These are phyloP conservation scores for Scophthalmus maximus DNA, from an alignment of 2,113 vertebrate genomes.

Conservation along the genomic window DNA sequence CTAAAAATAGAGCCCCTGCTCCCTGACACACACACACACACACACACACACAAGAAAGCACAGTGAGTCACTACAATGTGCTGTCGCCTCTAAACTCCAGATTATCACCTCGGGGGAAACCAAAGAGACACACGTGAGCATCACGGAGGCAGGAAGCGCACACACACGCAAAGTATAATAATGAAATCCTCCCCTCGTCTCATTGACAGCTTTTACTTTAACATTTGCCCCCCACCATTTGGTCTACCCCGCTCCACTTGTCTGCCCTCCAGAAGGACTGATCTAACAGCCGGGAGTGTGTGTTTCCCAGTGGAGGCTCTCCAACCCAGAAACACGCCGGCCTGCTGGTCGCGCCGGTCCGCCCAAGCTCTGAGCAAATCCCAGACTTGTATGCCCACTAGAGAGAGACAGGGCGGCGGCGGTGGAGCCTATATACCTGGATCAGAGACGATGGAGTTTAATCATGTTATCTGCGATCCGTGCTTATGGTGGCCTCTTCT, in stretches of 20 bases:
- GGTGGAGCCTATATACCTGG: slow-evolving; percentile 16
- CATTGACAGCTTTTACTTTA: slow-evolving; percentile 4
- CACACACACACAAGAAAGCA: not conserved
- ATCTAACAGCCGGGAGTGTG: slow-evolving; percentile 9
- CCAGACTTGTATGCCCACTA: slow-evolving; percentile 8
- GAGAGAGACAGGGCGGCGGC: slow-evolving; percentile 11
- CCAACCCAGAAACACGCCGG: slow-evolving; percentile 26
- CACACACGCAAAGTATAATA: not conserved
- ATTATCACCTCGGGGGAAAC: slow-evolving; percentile 21
- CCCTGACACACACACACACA: slow-evolving; percentile 14
- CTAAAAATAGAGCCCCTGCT: slow-evolving; percentile 31
- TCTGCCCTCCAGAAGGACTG: slow-evolving; percentile 11
- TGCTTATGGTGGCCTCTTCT: slow-evolving; percentile 3
- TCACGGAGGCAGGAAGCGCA: not conserved
- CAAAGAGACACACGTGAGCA: not conserved
- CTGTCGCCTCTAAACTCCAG: not conserved
- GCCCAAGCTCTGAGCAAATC: slow-evolving; percentile 48
- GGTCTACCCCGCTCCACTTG: not conserved
- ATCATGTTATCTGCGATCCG: slow-evolving; percentile 27
- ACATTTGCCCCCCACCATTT: not conserved
- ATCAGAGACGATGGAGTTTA: slow-evolving; percentile 38
- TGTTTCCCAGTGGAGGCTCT: slow-evolving; percentile 37
- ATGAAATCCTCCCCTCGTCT: not conserved
- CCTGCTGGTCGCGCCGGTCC: slow-evolving; percentile 29
- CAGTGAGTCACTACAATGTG: not conserved